These are phyloP conservation scores for Laspeyria flexula DNA, from an alignment of 2,888 invertebrate genomes.

Conservation along the genomic window DNA sequence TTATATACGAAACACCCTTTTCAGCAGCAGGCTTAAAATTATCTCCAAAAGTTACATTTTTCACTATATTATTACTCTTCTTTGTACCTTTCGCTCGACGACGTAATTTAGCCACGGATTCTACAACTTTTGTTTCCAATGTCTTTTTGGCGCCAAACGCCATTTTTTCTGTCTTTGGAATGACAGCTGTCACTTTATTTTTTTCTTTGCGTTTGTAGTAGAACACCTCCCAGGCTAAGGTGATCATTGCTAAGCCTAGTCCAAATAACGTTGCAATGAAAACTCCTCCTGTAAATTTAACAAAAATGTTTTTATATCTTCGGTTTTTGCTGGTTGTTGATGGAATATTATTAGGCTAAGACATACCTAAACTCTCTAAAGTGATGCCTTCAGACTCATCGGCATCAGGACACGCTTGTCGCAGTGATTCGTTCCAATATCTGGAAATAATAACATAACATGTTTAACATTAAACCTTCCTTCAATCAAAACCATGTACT, in stretches of 20 bases:
- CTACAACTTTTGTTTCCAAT: conserved; percentile 42
- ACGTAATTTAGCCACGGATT: conserved; percentile 39
- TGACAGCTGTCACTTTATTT: conserved; percentile 59
- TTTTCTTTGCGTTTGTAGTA: conserved; percentile 89
- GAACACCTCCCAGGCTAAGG: conserved; percentile 92
- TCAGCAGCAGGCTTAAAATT: conserved; percentile 74
- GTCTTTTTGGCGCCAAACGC: conserved; percentile 48
- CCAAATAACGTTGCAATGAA: conserved; percentile 96
- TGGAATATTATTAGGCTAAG: not conserved
- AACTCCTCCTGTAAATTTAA: conserved; percentile 96
- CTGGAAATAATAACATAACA: conserved; percentile 44
- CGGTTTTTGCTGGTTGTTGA: too few relatives aligned
- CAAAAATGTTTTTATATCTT: too few relatives aligned
- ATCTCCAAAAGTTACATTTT: conserved; percentile 77
- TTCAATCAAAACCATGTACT: too few relatives aligned
- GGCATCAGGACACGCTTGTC: conserved; percentile 89
- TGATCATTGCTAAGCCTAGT: conserved; percentile 93
- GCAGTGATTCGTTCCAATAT: conserved; percentile 93
- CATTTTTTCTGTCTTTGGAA: conserved; percentile 53
- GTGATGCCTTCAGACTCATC: conserved; percentile 96
- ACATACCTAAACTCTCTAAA: conserved; percentile 92
- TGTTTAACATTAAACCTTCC: too few relatives aligned
- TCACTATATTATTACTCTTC: conserved; percentile 25
- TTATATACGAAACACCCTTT: conserved; percentile 70
- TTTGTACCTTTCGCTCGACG: conserved; percentile 37